Evolutionary conservation across 2,888 invertebrate genomes (phyloP).

Genomic region (Actias luna): DNA sequence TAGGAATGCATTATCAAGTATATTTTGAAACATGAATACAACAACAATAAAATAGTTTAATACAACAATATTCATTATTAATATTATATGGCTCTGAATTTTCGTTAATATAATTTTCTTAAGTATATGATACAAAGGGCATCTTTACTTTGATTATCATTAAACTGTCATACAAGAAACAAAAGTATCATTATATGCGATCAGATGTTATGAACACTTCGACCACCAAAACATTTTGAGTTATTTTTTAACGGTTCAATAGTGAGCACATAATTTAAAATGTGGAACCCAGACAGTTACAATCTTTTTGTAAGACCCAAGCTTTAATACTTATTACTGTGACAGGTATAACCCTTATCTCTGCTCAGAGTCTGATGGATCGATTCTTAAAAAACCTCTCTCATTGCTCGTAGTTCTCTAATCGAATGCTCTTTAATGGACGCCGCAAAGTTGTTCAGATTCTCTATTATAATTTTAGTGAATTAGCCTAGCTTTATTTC

Average conservation of each 20-base stretch:
- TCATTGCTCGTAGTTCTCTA: slow-evolving; percentile 56
- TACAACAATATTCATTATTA: too few species aligned
- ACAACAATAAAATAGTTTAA: too few species aligned
- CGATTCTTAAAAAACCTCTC: slow-evolving; percentile 63
- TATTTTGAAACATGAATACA: too few species aligned
- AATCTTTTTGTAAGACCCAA: slow-evolving; percentile 48
- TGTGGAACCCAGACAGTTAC: slow-evolving; percentile 35
- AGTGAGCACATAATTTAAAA: neutral
- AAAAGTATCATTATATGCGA: neutral
- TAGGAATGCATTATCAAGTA: too few species aligned
- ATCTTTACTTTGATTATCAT: neutral
- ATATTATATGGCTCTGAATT: too few species aligned
- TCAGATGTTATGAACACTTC: neutral
- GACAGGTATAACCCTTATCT: slow-evolving; percentile 72
- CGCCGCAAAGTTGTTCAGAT: slow-evolving; percentile 51
- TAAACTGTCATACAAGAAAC: neutral
- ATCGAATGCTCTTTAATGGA: slow-evolving; percentile 58
- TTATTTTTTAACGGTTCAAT: slow-evolving; percentile 1
- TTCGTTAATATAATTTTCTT: neutral
- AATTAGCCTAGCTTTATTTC: neutral
- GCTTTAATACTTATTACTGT: slow-evolving; percentile 68
- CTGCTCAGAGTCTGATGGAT: slow-evolving; percentile 66
- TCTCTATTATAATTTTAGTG: slow-evolving; percentile 33
- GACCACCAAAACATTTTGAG: neutral
- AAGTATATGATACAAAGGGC: neutral